Base-by-base conservation (phyloP, 2,888 invertebrate genomes). In the Stomorhina lunata region DNA sequence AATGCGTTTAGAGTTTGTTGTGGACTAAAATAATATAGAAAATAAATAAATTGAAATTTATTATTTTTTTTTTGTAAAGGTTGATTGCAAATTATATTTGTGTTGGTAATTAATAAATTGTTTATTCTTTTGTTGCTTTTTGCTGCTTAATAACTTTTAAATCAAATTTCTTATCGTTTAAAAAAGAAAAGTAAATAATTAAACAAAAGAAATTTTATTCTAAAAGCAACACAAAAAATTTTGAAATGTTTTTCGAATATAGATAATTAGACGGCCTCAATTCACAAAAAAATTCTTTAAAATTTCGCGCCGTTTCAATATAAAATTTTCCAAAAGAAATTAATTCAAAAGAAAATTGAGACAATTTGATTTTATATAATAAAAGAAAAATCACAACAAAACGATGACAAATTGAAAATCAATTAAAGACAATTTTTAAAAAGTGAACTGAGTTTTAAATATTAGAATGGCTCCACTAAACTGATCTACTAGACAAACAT, bases 401-500 rank as follows among this genome's bases (percentile, higher is more conserved):
- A 68, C 48, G 20, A 25, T 40, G 48, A 68, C 37, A 76, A 66
- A 48, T 68, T 76, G 27, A 66, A 76, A 68, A 50, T 68, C 37
- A 59, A 76, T 68, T 57, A 17, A 48, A 72, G 37, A 50, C 66
- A 76, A 59, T 59, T 68, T 37, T 3, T 57, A 48, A 17, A 0
- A 37, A 68, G 66, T 37, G 29, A 68, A 68, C 48, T 59, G 48
- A 20, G 57, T 27, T 43, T 32, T 12, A 20, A 9, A 45, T 68
- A 17, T n/a, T n/a, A n/a, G n/a, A n/a, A n/a, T n/a, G n/a, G n/a
- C n/a, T n/a, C n/a, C n/a, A n/a, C n/a, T n/a, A n/a, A n/a, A n/a
- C n/a, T n/a, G n/a, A n/a, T n/a, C n/a, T n/a, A n/a, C n/a, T n/a
- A n/a, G n/a, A n/a, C n/a, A n/a, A n/a, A n/a, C n/a, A n/a, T n/a